Conservation (phyloP, 2,113 vertebrate genomes). For the Heterotis niloticus region DNA sequence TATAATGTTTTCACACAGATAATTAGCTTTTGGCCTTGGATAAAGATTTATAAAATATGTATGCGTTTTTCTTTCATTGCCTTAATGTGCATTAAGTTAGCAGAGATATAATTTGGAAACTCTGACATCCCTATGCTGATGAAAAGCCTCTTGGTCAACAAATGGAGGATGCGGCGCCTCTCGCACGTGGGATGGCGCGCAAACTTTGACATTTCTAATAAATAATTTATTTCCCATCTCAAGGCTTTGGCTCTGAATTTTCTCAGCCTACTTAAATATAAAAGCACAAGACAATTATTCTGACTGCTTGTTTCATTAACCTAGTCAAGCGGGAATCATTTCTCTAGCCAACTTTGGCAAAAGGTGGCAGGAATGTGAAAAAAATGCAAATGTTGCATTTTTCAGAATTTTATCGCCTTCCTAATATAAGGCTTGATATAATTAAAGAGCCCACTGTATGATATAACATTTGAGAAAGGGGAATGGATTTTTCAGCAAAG, state of each 20-base stretch:
- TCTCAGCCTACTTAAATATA: background rate
- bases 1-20: background rate
- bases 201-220: too few relatives aligned
- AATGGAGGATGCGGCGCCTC: too few relatives aligned
- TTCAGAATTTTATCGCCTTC: too few relatives aligned
- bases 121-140: background rate
- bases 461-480: background rate
- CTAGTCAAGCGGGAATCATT: background rate
- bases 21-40: background rate
- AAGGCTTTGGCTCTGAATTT: background rate
- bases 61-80: background rate
- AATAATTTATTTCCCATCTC: background rate
- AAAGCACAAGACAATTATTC: background rate
- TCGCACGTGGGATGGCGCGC: too few relatives aligned
- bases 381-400: too few relatives aligned
- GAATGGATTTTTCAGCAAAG: background rate
- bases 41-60: background rate
- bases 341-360: too few relatives aligned
- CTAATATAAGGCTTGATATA: too few relatives aligned
- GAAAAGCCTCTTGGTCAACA: background rate
- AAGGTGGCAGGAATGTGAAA: too few relatives aligned
- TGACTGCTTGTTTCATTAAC: background rate
- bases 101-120: background rate
- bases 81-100: background rate
- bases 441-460: too few relatives aligned